A percentile compares a stretch with the other conserved stretches of the same genome.
These are phyloP conservation scores for Pristionchus entomophagus DNA, from an alignment of 2,888 invertebrate genomes.

Conservation along the genomic window DNA sequence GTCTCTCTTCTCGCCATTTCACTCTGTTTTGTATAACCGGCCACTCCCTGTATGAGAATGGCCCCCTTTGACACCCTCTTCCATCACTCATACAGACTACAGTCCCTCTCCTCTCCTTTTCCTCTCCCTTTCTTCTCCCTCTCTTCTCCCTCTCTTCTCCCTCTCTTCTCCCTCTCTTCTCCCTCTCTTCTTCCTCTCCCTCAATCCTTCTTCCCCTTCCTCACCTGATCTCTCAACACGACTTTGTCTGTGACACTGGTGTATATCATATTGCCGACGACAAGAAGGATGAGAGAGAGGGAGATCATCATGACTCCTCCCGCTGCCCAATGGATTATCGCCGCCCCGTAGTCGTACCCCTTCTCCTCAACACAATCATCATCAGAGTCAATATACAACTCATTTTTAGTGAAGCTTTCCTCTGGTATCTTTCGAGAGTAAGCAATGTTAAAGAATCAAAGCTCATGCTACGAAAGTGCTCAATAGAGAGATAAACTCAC, in stretches of 20 bases:
- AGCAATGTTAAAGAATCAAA: too few species aligned
- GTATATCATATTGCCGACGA: slow-evolving; percentile 71
- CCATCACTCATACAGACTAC: too few species aligned
- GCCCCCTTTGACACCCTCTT: too few species aligned
- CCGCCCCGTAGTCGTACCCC: slow-evolving; percentile 63
- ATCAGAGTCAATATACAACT: neutral
- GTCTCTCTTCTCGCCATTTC: neutral
- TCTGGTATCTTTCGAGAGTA: too few species aligned
- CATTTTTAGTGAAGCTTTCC: too few species aligned
- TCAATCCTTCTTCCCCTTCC: slow-evolving; percentile 28
- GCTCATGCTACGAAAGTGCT: too few species aligned
- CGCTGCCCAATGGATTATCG: slow-evolving; percentile 66
- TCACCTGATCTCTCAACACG: slow-evolving; percentile 49
- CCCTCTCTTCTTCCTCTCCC: slow-evolving; percentile 31
- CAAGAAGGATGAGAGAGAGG: slow-evolving; percentile 66
- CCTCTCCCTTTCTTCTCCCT: too few species aligned
- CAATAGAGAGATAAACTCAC: neutral
- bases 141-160: too few species aligned
- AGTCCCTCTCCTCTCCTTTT: too few species aligned
- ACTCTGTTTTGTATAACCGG: neutral
- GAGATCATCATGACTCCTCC: slow-evolving; percentile 69
- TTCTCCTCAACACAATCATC: slow-evolving; percentile 52
- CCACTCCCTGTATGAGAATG: too few species aligned
- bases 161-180: neutral
- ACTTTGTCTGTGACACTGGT: slow-evolving; percentile 63